Conservation (phyloP, 2,888 invertebrate genomes). For the Parnassius smintheus region DNA sequence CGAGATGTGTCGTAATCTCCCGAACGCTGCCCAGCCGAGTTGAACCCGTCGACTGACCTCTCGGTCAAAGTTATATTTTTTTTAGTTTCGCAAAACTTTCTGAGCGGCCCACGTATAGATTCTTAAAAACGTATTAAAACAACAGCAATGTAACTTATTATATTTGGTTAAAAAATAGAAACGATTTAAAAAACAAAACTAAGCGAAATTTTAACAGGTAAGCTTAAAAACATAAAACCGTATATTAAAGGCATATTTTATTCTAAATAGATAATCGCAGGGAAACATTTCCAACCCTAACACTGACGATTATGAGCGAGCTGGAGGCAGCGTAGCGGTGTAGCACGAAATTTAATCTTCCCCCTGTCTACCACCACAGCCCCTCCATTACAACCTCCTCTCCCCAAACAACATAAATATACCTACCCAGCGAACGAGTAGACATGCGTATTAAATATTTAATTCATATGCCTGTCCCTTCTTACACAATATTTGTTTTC, state of each 20-base stretch:
- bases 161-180: too few species aligned
- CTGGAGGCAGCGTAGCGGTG: slow-evolving; percentile 59
- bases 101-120: too few species aligned
- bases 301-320: slow-evolving; percentile 70
- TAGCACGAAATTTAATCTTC: slow-evolving; percentile 77
- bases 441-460: slow-evolving; percentile 33
- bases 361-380: slow-evolving; percentile 64
- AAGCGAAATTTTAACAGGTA: too few species aligned
- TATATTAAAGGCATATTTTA: background rate
- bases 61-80: too few species aligned
- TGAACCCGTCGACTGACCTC: too few species aligned
- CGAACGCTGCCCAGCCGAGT: too few species aligned
- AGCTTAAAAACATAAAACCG: background rate
- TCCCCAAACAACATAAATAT: slow-evolving; percentile 23
- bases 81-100: too few species aligned
- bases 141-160: too few species aligned
- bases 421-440: slow-evolving; percentile 24
- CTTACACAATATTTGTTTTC: slow-evolving; percentile 46
- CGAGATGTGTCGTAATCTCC: too few species aligned
- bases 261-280: slow-evolving; percentile 42
- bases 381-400: slow-evolving; percentile 19
- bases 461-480: slow-evolving; percentile 54
- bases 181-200: too few species aligned
- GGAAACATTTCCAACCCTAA: slow-evolving; percentile 66
- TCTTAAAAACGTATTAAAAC: too few species aligned